Conservation (phyloP, 92 coral and sea anemone species). For the Pocillopora grandis region DNA sequence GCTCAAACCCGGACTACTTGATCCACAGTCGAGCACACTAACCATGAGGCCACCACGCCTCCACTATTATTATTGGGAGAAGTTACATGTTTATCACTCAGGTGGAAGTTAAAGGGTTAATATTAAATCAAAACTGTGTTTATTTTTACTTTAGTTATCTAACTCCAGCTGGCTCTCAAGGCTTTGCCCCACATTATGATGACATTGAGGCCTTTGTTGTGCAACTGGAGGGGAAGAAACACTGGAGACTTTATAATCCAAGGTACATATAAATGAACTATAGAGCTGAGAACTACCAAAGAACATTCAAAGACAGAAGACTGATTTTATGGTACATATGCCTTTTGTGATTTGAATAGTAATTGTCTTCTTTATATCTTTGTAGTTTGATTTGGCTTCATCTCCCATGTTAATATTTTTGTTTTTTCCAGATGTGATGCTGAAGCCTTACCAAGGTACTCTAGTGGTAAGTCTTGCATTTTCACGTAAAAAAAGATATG, state of each 20-base stretch:
- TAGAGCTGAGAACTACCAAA: neutral
- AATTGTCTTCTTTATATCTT: too few species aligned
- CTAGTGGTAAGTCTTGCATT: constrained; percentile 65
- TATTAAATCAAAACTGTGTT: neutral
- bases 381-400: too few species aligned
- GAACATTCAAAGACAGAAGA: too few species aligned
- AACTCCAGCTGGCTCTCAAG: constrained; percentile 97
- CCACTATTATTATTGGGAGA: too few species aligned
- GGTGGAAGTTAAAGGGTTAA: too few species aligned
- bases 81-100: too few species aligned
- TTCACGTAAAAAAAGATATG: neutral
- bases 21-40: too few species aligned
- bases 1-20: rapidly evolving
- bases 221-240: constrained; percentile 94
- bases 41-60: too few species aligned
- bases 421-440: constrained; percentile 50
- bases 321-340: too few species aligned
- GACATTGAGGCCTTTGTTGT: constrained; percentile 98
- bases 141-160: constrained; percentile 63
- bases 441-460: constrained; percentile 78
- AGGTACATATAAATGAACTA: constrained; percentile 33
- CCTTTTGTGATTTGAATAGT: too few species aligned
- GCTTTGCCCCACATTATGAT: constrained; percentile 99
- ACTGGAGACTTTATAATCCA: constrained; percentile 94
- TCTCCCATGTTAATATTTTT: neutral